Evolutionary conservation across 2,888 invertebrate genomes (phyloP).

Genomic region (Agrypnus murinus): DNA sequence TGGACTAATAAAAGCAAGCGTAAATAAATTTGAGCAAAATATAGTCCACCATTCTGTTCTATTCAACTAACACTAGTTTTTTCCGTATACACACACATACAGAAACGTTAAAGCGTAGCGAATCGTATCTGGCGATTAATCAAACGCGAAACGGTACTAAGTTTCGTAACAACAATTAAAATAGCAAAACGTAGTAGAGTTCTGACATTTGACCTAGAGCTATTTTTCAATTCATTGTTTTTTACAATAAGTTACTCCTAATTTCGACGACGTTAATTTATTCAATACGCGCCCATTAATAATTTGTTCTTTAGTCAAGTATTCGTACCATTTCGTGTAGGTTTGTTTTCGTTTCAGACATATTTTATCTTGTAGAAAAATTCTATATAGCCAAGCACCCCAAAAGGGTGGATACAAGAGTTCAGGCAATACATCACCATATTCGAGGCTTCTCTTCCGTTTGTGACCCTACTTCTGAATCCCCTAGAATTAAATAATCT

Average conservation of each 20-base stretch:
- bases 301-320: constrained; percentile 38
- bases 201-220: constrained; percentile 33
- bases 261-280: constrained; percentile 41
- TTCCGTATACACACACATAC: not conserved
- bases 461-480: constrained; percentile 50
- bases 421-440: constrained; percentile 52
- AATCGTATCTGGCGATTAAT: constrained; percentile 20
- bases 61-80: not conserved
- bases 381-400: constrained; percentile 49
- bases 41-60: not conserved
- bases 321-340: constrained; percentile 51
- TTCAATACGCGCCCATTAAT: constrained; percentile 43
- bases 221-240: constrained; percentile 19
- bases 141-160: constrained; percentile 15
- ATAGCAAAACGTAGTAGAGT: constrained; percentile 29
- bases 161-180: constrained; percentile 36
- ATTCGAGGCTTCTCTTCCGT: constrained; percentile 54
- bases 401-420: constrained; percentile 53
- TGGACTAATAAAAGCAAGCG: not conserved
- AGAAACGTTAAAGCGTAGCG: constrained; percentile 15
- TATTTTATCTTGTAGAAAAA: constrained; percentile 51
- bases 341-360: constrained; percentile 45
- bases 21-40: not conserved
- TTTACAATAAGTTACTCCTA: constrained; percentile 31
- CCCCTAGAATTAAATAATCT: constrained; percentile 49